phyloP scores from a whole-genome alignment of 2,113 vertebrate genomes.

The Lamprotornis superbus region DNA sequence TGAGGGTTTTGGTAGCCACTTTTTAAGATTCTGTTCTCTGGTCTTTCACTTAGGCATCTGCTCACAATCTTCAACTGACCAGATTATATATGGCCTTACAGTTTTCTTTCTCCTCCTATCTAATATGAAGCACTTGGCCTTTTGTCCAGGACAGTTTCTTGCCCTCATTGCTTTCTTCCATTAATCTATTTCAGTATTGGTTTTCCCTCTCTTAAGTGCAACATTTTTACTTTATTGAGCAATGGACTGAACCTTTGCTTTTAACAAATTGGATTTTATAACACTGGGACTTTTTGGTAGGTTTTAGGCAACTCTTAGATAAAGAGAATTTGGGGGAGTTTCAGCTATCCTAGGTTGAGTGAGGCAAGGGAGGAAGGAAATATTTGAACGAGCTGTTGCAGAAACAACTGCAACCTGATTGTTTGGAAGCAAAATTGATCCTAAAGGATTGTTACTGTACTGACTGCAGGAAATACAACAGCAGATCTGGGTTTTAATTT shows the following conservation, averaged over 20 bases:
- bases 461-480: neutral
- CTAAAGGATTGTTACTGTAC: neutral
- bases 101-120: neutral
- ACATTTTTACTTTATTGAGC: neutral
- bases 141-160: neutral
- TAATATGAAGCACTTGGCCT: conserved; percentile 15
- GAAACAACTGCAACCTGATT: neutral
- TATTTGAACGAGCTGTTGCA: neutral
- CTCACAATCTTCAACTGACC: neutral
- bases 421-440: neutral
- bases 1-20: neutral
- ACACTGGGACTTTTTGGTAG: neutral
- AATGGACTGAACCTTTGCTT: neutral
- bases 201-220: neutral
- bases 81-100: neutral
- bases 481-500: neutral
- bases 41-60: neutral
- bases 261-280: neutral
- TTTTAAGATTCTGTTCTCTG: neutral
- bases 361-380: neutral
- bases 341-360: neutral
- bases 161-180: neutral
- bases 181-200: neutral
- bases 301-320: neutral
- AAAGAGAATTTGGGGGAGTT: neutral